Conservation (phyloP, 2,797 vertebrate species). For the Semaprochilodus insignis region DNA sequence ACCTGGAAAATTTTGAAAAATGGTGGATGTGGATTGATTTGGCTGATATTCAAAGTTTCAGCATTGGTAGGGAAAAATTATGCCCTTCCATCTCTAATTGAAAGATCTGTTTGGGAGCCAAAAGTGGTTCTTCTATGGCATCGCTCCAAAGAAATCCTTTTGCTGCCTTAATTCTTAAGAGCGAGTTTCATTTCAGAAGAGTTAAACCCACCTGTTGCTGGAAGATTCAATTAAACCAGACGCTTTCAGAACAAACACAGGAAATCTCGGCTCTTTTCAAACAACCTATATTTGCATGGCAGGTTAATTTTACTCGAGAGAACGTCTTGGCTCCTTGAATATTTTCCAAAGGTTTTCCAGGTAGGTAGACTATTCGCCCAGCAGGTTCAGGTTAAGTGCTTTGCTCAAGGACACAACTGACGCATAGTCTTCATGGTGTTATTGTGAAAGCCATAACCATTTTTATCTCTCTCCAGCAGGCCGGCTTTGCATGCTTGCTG, state of each 20-base stretch:
- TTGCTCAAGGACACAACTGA: conserved; percentile 45
- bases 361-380: not conserved
- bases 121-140: too few species aligned
- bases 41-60: too few species aligned
- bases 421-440: conserved; percentile 43
- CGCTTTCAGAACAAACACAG: conserved; percentile 13
- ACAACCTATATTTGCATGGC: conserved; percentile 10
- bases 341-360: conserved; percentile 26
- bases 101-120: too few species aligned
- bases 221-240: conserved; percentile 5
- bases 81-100: too few species aligned
- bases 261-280: conserved; percentile 12
- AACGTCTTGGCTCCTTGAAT: conserved; percentile 7
- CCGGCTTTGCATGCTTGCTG: conserved; percentile 36
- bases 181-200: not conserved
- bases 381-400: conserved; percentile 47
- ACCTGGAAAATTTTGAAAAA: too few species aligned
- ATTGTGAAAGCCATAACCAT: conserved; percentile 49
- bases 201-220: not conserved
- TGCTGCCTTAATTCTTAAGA: too few species aligned
- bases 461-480: conserved; percentile 49
- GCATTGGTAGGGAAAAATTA: too few species aligned
- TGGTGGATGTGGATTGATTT: too few species aligned
- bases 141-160: too few species aligned
- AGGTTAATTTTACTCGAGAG: conserved; percentile 22